These are phyloP conservation scores for Botia kubotai DNA, from an alignment of 2,797 vertebrate species.

Conservation along the genomic window DNA sequence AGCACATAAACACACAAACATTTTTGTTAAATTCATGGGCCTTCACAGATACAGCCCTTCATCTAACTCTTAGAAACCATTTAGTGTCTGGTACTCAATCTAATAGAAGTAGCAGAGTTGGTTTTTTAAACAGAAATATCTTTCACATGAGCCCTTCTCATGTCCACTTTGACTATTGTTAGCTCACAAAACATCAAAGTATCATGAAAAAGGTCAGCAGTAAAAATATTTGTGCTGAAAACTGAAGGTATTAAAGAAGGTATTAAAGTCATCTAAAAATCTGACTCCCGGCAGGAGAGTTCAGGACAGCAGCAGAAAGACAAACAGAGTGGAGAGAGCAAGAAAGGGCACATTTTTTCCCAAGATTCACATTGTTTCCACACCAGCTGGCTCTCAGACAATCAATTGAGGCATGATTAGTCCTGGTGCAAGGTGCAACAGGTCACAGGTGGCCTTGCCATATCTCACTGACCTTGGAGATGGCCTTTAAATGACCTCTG, in stretches of 20 bases:
- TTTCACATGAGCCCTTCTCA: constrained; percentile 27
- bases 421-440: constrained; percentile 32
- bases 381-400: constrained; percentile 39
- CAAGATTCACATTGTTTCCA: constrained; percentile 43
- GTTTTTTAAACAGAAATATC: neutral
- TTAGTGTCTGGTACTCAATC: neutral
- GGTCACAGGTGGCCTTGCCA: neutral
- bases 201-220: constrained; percentile 10
- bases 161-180: constrained; percentile 10
- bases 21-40: constrained; percentile 25
- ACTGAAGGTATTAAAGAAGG: constrained; percentile 10
- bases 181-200: constrained; percentile 18
- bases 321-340: constrained; percentile 4
- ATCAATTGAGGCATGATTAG: constrained; percentile 35
- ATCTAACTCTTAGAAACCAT: constrained; percentile 20
- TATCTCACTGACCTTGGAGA: constrained; percentile 24
- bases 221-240: constrained; percentile 32
- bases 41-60: constrained; percentile 6
- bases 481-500: constrained; percentile 20
- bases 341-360: constrained; percentile 22
- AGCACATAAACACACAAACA: constrained; percentile 40
- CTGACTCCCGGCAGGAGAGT: constrained; percentile 9
- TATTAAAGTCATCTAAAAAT: constrained; percentile 21
- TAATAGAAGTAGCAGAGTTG: constrained; percentile 2
- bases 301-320: constrained; percentile 18